Conservation (phyloP, 2,888 invertebrate species). For the Saturnia japonica region DNA sequence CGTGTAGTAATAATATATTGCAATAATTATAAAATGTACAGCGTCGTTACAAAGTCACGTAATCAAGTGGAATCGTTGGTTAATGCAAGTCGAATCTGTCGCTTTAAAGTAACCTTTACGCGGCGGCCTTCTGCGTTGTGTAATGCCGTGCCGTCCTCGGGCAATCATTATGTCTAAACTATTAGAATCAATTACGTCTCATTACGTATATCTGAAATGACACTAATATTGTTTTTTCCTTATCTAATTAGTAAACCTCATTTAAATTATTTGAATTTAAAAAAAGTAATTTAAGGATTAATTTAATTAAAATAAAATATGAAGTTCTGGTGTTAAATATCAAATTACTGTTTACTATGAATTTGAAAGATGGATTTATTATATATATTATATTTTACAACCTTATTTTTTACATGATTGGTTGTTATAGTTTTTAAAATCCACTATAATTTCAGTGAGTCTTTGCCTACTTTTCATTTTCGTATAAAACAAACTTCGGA, state of each 20-base stretch:
- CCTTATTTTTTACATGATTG: no score
- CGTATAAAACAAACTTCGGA: no score
- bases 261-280: no score
- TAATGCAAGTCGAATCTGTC: constrained; percentile 32
- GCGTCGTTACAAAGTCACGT: constrained; percentile 14
- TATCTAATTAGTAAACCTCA: neutral
- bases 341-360: no score
- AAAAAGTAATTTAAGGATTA: no score
- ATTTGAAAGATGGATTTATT: no score
- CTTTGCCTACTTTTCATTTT: no score
- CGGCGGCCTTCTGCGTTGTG: constrained; percentile 34
- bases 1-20: constrained; percentile 26
- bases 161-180: neutral
- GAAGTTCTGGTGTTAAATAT: no score
- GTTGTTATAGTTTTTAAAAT: no score
- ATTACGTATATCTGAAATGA: neutral
- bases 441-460: no score
- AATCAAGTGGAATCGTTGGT: constrained; percentile 21
- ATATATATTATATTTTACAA: no score
- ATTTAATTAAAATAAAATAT: no score
- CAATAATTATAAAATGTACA: constrained; percentile 7
- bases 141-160: constrained; percentile 29
- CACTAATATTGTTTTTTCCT: neutral
- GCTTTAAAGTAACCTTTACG: constrained; percentile 32
- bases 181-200: neutral